Evolutionary conservation across 2,113 vertebrate species (phyloP), one percentile per base, ranked within the genome.

Genomic region (Oryzias javanicus): DNA sequence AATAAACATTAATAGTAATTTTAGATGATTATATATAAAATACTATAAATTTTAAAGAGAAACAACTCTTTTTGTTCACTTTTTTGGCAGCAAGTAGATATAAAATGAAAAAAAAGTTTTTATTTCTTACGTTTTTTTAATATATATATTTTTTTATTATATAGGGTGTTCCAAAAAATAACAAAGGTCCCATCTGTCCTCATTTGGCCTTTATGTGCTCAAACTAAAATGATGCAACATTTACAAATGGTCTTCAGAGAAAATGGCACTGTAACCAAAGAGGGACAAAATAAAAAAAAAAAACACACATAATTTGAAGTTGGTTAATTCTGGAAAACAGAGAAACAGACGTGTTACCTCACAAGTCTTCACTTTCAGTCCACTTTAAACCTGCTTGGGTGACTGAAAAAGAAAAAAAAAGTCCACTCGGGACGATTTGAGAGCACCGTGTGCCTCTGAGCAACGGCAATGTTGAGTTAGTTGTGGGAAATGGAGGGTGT

Each of bases 151-250:
- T 35, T 10, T 10, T 10, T 10, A 35, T 35, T 10, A 10, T 35
- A 1, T 35, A 35, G 5, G 1, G 8, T 35, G 56, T 72, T 86
- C 83, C 74, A 80, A 77, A 78, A 47, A 24, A 44, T 55, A 64
- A 67, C 78, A 76, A 83, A 67, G 45, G 66, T 81, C 77, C 88
- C 82, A 88, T 88, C 76, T 86, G 84, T 84, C 76, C 78, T 80
- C 72, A 73, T 80, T 80, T 84, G 74, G 74, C 64, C 71, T 65
- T 49, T 27, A 35, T 68, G 55, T 57, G 69, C 70, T 71, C 76
- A 53, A 63, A 74, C 81, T n/a, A 76, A 69, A 80, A 74, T 77
- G 25, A 4, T 42, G 55, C 51, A 55, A 74, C 76, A 88, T 80
- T 64, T 83, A 74, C 62, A 76, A 86, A 82, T 81, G 64, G 73